Conservation (phyloP, 1,140 invertebrate genomes). For the Dendroctonus ponderosae region DNA sequence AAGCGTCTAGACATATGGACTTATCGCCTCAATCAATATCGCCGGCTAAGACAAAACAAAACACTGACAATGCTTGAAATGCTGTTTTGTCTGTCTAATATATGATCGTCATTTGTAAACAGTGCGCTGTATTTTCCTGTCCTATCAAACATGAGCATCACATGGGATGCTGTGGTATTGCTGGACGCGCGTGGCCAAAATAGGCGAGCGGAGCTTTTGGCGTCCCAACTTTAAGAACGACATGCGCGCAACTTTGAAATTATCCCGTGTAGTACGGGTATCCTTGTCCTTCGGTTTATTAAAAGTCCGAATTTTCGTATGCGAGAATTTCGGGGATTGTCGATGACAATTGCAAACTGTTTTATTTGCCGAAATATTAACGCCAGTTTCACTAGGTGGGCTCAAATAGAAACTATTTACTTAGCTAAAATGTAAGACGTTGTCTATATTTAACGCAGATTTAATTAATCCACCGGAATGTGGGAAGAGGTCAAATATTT, state of each 20-base stretch:
- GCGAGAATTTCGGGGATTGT: no score
- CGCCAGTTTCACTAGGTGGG: background rate
- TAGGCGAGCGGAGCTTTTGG: slow-evolving; percentile 25
- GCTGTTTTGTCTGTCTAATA: background rate
- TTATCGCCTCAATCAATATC: background rate
- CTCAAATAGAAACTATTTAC: background rate
- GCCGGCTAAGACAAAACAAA: background rate
- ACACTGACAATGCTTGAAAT: background rate
- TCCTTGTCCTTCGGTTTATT: slow-evolving; percentile 29
- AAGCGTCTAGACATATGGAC: background rate
- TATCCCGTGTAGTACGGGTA: slow-evolving; percentile 1
- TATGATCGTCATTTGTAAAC: background rate
- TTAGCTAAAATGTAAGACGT: no score
- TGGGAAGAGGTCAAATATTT: no score
- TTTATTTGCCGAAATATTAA: background rate
- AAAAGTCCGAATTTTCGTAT: slow-evolving; percentile 9
- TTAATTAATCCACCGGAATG: no score
- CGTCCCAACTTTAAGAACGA: background rate
- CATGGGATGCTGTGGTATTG: background rate
- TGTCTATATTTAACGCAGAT: no score
- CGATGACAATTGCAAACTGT: background rate
- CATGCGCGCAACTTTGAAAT: slow-evolving; percentile 4
- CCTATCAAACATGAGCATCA: background rate
- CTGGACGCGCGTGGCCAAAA: slow-evolving; percentile 22
- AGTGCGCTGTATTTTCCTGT: background rate